Conservation (phyloP, 2,113 vertebrate genomes). For the Strigops habroptila region DNA sequence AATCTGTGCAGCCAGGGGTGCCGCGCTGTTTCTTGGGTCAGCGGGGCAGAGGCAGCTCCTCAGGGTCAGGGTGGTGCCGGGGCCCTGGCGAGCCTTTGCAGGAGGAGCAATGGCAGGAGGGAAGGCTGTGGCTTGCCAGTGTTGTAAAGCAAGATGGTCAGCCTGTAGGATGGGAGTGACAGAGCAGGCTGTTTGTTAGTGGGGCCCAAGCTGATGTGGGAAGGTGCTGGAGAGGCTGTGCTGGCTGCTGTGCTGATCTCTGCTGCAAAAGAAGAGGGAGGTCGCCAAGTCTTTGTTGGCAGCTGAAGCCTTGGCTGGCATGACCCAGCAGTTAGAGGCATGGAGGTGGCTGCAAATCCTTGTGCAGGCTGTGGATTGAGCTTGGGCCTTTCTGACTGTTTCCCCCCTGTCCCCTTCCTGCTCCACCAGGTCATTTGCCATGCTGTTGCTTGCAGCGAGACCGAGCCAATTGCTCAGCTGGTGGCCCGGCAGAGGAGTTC, state of each 20-base stretch:
- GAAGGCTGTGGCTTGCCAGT: background rate
- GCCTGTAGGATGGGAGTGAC: too few relatives aligned
- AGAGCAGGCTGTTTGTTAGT: background rate
- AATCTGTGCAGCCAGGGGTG: background rate
- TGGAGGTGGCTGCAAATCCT: background rate
- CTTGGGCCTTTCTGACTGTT: background rate
- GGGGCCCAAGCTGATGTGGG: rapidly evolving
- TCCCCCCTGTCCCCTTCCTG: background rate
- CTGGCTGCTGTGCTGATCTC: background rate
- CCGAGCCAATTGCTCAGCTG: constrained; percentile 83
- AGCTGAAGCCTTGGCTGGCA: background rate
- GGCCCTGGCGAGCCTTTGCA: background rate
- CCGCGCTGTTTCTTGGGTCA: background rate
- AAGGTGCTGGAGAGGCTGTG: background rate
- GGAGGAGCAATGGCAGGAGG: background rate
- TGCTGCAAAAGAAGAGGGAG: background rate
- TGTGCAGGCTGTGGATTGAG: background rate
- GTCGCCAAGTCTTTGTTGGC: background rate
- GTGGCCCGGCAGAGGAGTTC: constrained; percentile 84
- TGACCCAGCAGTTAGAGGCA: background rate
- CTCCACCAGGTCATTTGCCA: constrained; percentile 79
- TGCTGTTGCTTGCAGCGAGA: constrained; percentile 82
- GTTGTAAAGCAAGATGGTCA: rapidly evolving
- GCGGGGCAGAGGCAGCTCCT: rapidly evolving
- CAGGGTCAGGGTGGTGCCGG: background rate